Evolutionary conservation across 2,888 invertebrate species (phyloP), one percentile per base, ranked within the genome.

Genomic region (Drosophila monieri): DNA sequence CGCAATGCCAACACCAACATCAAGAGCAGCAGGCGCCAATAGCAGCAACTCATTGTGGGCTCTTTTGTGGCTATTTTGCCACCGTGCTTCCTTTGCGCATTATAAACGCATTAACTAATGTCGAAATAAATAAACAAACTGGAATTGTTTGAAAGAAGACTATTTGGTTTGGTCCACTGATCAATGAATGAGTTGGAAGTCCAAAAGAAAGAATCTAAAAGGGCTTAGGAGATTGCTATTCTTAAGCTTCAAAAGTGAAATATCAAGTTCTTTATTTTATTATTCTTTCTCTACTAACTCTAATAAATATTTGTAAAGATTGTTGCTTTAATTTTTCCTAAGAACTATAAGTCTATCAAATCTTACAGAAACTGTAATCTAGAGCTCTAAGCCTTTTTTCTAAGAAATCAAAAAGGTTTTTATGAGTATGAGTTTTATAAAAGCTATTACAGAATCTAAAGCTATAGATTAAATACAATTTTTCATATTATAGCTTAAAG

Each of bases 101-200:
- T 81, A 81, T 81, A 81, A 81, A 86, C 75, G 86, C 81, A 81
- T 81, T 86, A 81, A 86, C 80, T 75, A 81, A 75, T 85, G 75
- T 70, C 70, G 73, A 58, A 69, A 73, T 78, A 73, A 75, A 75
- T 76, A 77, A 76, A 76, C 66, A 76, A 73, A 73, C 62, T 47
- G 43, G 39, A 64, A 69, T 49, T 71, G 35, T 35, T 35, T n/a
- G 35, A 35, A 5, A 35, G 10, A 35, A 27, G 27, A 9, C 35
- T n/a, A n/a, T n/a, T 35, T 35, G 35, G n/a, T n/a, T n/a, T 35
- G 35, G 12, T 35, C 35, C 4, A 12, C 10, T 32, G 32, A 32
- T n/a, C n/a, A 35, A 35, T 35, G 35, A 35, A 35, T 12, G 27
- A 32, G 12, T 12, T 32, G 32, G 12, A 1, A n/a, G 12, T 32